Percentiles rank a stretch among this genome's conserved stretches.
phyloP scores from a whole-genome alignment of 2,888 invertebrate genomes.

The Rhopalosiphum nymphaeae region DNA sequence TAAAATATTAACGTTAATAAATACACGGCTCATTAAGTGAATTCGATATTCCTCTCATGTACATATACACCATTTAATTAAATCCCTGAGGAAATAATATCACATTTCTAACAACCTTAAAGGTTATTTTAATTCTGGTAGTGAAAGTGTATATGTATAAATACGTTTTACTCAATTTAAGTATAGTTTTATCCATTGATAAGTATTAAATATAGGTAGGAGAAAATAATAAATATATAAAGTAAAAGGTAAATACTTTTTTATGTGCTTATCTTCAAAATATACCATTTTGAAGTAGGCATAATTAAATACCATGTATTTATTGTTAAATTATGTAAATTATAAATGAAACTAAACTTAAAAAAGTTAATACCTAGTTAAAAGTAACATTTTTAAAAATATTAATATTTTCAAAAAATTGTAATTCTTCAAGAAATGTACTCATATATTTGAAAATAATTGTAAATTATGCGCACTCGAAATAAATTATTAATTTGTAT shows the following conservation, averaged over 20 bases:
- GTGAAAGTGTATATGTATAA: constrained; percentile 25
- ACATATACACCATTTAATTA: constrained; percentile 28
- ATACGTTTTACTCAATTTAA: background rate
- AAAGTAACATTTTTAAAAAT: no score
- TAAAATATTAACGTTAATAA: background rate
- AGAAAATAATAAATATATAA: background rate
- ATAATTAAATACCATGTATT: background rate
- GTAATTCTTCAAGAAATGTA: no score
- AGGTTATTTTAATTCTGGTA: constrained; percentile 32
- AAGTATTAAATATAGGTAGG: background rate
- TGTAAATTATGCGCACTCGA: no score
- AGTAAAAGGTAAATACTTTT: background rate
- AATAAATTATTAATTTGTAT: no score
- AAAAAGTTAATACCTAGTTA: no score
- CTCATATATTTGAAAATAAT: no score
- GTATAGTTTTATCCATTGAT: background rate
- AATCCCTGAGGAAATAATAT: constrained; percentile 28
- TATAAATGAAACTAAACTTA: no score
- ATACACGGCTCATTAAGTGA: background rate
- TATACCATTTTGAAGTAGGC: background rate
- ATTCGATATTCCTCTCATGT: background rate
- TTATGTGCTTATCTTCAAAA: background rate
- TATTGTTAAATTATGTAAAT: background rate
- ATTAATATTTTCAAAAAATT: no score
- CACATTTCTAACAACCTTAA: constrained; percentile 40